phyloP scores from a whole-genome alignment of 2,888 invertebrate species.

The Drosophila engyochracea region DNA sequence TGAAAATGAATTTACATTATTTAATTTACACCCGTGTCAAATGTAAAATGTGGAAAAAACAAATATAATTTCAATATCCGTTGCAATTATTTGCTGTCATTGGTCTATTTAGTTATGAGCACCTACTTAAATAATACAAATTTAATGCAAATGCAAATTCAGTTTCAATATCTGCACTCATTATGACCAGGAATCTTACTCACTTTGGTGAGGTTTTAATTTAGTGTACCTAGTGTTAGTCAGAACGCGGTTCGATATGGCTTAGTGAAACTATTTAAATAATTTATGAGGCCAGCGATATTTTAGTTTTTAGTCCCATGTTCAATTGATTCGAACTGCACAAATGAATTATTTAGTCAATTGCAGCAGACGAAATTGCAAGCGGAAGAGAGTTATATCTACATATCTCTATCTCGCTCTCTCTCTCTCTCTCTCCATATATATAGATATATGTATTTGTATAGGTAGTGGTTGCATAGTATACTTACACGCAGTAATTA shows the following conservation, averaged over 20 bases:
- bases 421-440: neutral
- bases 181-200: constrained; percentile 25
- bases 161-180: constrained; percentile 16
- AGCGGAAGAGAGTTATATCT: constrained; percentile 9
- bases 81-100: constrained; percentile 54
- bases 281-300: constrained; percentile 51
- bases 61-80: constrained; percentile 78
- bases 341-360: constrained; percentile 59
- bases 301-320: constrained; percentile 49
- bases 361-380: constrained; percentile 18
- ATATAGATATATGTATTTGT: neutral
- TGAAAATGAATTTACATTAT: constrained; percentile 26
- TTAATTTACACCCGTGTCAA: constrained; percentile 39
- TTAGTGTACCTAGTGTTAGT: constrained; percentile 19
- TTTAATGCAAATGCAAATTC: constrained; percentile 25
- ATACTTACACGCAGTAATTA: constrained; percentile 41
- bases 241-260: neutral
- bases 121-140: constrained; percentile 66
- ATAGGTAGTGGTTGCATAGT: neutral
- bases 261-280: constrained; percentile 51
- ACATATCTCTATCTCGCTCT: neutral
- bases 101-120: constrained; percentile 10
- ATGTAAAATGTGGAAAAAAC: constrained; percentile 54
- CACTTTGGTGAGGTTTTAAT: constrained; percentile 54
- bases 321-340: constrained; percentile 51